Evolutionary conservation across 2,797 vertebrate species (phyloP), one percentile per base, ranked within the genome.

Genomic region (Anguilla obscura): DNA sequence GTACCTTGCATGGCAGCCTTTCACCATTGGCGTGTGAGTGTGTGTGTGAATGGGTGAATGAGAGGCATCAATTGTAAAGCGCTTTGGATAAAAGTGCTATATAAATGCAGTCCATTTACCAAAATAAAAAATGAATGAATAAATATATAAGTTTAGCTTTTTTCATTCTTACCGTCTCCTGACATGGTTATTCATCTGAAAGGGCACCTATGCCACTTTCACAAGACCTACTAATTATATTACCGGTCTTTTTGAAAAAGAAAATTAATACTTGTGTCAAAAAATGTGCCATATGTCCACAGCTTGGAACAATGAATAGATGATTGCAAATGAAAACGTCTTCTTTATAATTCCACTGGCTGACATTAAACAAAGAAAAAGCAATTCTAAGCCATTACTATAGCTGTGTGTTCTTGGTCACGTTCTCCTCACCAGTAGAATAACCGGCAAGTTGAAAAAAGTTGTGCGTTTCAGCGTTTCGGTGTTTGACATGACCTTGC

Each of bases 401-500:
- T 2, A 3, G 27, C n/a, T 33, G n/a, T 12, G 2, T 27, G 10
- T 7, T 8, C n/a, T 14, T 33, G n/a, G 9, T 27, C 60, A 66
- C 21, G 21, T 71, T 33, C 27, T 12, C 69, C 27, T 12, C 69
- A 71, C 12, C 9, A 71, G 8, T 12, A 14, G 69, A 10, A 33
- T 14, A 14, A 71, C 27, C 69, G 10, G 27, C 10, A n/a, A 30
- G 8, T 27, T 71, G 66, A 63, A 63, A 63, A 63, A n/a, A 63
- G 66, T 30, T n/a, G 10, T 18, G 8, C 1, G 1, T 71, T 27
- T 71, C 66, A 30, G 83, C 21, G 24, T 86, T 36, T 56, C 86
- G 36, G 30, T 54, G 27, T 87, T 88, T 86, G 88, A 48, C 21
- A 24, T 50, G 85, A 86, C 91, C 92, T 91, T 92, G 88, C 85